Base-by-base conservation (phyloP, 2,888 invertebrate genomes). In the Meteorus cinctellus region DNA sequence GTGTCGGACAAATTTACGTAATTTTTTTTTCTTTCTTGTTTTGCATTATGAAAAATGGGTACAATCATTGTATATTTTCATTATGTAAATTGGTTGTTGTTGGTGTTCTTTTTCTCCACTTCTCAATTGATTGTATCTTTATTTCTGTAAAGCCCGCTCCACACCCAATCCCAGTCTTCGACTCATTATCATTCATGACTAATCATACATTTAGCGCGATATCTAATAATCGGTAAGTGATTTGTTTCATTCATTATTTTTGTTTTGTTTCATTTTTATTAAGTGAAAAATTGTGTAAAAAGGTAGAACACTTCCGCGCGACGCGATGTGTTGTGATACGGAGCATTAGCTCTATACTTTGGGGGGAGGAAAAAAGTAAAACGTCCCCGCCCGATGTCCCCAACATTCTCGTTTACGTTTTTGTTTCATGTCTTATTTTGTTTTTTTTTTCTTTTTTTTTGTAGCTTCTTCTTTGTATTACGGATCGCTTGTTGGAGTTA, bases 221-320 rank as follows among this genome's bases (percentile, higher is more conserved):
- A 84, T 79, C 83, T 81, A 81, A 82, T 82, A 81, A 82, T 82
- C 79, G 82, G 81, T 71, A 69, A 51, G 71, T 70, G 10, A 63
- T 65, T 63, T 29, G n/a, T 72, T 72, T 41, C 34, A 27, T 31
- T 63, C 29, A n/a, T 65, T 36, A 55, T 70, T 70, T 59, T 66
- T 59, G 34, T 36, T 75, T 70, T 60, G 36, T 67, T 67, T 74
- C 51, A 59, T 76, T 67, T 69, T 84, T 83, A 82, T 84, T 84
- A 86, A 85, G 86, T 87, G 87, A 87, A 88, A 88, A 87, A 87
- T 69, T 85, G 83, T 87, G 87, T 87, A 87, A 88, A 88, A 88
- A 87, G 85, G 80, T 84, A 85, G 86, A 87, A 82, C 85, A 81
- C 82, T 81, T 82, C 85, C 55, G 55, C 55, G 24, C 82, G 82